phyloP scores from a whole-genome alignment of 2,113 vertebrate species.

The Opisthocomus hoazin region DNA sequence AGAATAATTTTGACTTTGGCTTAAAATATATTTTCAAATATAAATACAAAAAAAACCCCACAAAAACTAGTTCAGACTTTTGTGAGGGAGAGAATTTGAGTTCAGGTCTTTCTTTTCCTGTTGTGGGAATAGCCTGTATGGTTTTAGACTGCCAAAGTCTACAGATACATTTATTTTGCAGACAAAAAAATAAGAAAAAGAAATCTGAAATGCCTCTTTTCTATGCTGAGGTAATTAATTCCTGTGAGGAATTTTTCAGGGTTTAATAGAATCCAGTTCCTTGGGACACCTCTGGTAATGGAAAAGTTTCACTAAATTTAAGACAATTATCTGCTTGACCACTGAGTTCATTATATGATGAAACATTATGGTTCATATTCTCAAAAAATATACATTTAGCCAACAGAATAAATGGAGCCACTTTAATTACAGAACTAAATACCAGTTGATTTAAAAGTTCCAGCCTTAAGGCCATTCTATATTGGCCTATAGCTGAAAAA shows the following conservation, averaged over 20 bases:
- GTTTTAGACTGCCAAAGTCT: not conserved
- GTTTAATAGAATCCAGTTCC: not conserved
- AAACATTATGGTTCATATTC: not conserved
- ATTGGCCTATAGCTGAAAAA: not conserved
- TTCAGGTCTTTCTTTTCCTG: not conserved
- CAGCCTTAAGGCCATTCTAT: not conserved
- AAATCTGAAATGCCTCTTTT: not conserved
- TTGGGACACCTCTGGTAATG: not conserved
- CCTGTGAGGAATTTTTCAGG: not conserved
- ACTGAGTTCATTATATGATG: not conserved
- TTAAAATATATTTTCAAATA: not conserved
- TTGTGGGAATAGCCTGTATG: not conserved
- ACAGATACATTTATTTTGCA: accelerated
- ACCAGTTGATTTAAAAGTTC: not conserved
- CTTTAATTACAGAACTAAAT: not conserved
- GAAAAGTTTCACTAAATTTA: not conserved
- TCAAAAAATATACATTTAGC: not conserved
- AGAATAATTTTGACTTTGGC: not conserved
- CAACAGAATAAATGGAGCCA: not conserved
- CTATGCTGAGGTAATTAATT: not conserved
- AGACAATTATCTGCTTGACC: not conserved
- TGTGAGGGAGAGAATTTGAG: accelerated
- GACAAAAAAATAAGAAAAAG: no score
- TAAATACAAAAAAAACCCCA: not conserved
- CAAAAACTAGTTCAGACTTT: not conserved